Percentiles rank a stretch among this genome's conserved stretches.
phyloP scores from a whole-genome alignment of 2,888 invertebrate species.

The Lamellibrachia satsuma region DNA sequence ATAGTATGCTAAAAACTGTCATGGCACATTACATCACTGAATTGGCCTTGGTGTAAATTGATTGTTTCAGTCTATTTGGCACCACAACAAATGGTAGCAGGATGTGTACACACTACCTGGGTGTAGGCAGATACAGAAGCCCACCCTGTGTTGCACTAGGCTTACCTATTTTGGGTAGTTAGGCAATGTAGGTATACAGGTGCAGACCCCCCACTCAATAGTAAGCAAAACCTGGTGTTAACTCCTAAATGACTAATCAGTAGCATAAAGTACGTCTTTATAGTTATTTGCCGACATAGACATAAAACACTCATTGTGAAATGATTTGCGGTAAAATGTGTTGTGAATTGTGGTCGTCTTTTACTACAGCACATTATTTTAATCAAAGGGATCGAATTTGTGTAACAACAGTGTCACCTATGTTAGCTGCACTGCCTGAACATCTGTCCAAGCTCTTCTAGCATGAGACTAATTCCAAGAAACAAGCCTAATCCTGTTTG shows the following conservation, averaged over 20 bases:
- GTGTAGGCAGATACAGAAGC: background rate
- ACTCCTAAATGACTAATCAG: background rate
- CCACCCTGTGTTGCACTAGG: background rate
- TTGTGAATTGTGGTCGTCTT: background rate
- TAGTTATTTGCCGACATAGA: background rate
- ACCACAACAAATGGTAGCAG: background rate
- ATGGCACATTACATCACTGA: too few relatives aligned
- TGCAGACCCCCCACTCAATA: background rate
- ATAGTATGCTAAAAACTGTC: too few relatives aligned
- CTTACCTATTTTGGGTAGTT: background rate
- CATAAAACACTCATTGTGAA: background rate
- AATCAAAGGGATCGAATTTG: background rate
- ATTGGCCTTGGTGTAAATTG: too few relatives aligned
- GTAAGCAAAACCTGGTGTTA: background rate
- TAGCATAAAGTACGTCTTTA: background rate
- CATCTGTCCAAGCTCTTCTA: background rate
- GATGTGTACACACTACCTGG: background rate
- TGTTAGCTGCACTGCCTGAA: background rate
- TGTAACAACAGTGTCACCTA: background rate
- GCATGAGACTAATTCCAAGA: background rate
- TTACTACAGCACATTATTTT: background rate
- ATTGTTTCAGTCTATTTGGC: too few relatives aligned
- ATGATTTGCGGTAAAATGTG: background rate
- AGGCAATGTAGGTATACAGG: background rate
- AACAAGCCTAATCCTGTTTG: background rate